phyloP scores from a whole-genome alignment of 1,140 invertebrate species.

The Tribolium madens region DNA sequence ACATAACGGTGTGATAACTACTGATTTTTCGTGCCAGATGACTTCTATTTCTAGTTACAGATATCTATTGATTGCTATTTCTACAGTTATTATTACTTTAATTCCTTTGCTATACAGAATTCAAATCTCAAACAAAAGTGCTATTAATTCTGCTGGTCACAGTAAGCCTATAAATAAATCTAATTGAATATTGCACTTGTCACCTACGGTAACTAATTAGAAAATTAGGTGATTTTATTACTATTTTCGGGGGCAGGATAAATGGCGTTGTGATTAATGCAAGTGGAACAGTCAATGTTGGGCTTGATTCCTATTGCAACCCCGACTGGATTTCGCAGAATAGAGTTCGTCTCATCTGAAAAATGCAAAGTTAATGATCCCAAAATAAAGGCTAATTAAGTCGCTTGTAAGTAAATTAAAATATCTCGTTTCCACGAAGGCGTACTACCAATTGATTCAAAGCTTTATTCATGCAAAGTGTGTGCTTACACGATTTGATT shows the following conservation, averaged over 20 bases:
- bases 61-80: slow-evolving; percentile 6
- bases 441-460: slow-evolving; percentile 27
- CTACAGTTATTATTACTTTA: slow-evolving; percentile 31
- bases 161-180: not conserved
- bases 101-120: slow-evolving; percentile 34
- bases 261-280: slow-evolving; percentile 31
- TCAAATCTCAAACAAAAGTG: slow-evolving; percentile 26
- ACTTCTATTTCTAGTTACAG: not conserved
- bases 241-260: slow-evolving; percentile 21
- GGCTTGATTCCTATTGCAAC: slow-evolving; percentile 37
- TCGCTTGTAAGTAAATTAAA: slow-evolving; percentile 26
- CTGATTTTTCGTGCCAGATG: not conserved
- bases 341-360: slow-evolving; percentile 32
- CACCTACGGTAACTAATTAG: not conserved
- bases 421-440: slow-evolving; percentile 28
- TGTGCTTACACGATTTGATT: slow-evolving; percentile 59
- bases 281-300: slow-evolving; percentile 41
- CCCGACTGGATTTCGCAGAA: slow-evolving; percentile 15
- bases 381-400: not conserved
- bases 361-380: slow-evolving; percentile 2
- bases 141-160: too few relatives aligned
- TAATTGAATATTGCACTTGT: slow-evolving; percentile 35
- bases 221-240: slow-evolving; percentile 39
- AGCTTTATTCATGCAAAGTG: slow-evolving; percentile 45
- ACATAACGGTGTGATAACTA: not conserved